Conservation (phyloP, 2,797 vertebrate genomes). For the Sarcophilus harrisii region DNA sequence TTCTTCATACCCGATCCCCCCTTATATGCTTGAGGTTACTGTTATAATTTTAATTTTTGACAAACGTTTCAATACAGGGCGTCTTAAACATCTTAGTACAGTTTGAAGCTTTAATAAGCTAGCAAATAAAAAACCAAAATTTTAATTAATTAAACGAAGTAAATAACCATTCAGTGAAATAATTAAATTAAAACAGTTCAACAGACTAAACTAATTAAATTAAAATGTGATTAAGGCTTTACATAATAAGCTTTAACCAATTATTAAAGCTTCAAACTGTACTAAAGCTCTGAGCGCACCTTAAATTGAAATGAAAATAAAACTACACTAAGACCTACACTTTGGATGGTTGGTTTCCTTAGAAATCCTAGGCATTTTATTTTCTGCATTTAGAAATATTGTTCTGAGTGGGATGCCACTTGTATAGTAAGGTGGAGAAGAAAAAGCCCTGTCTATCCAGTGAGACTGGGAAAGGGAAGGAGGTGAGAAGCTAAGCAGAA, state of each 20-base stretch:
- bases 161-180: neutral
- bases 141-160: neutral
- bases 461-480: neutral
- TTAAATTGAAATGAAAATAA: neutral
- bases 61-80: neutral
- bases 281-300: neutral
- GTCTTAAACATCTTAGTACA: neutral
- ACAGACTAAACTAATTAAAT: neutral
- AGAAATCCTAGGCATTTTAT: neutral
- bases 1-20: neutral
- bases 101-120: neutral
- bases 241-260: neutral
- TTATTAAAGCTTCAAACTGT: neutral
- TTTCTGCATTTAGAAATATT: neutral
- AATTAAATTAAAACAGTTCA: neutral
- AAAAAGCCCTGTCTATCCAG: neutral
- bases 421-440: neutral
- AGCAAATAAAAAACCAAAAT: neutral
- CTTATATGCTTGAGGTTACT: neutral
- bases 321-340: neutral
- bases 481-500: neutral
- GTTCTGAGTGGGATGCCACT: neutral
- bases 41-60: neutral
- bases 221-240: neutral
- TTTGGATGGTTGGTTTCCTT: neutral